phyloP scores from a whole-genome alignment of 2,888 invertebrate genomes.

The Watsonalla binaria region DNA sequence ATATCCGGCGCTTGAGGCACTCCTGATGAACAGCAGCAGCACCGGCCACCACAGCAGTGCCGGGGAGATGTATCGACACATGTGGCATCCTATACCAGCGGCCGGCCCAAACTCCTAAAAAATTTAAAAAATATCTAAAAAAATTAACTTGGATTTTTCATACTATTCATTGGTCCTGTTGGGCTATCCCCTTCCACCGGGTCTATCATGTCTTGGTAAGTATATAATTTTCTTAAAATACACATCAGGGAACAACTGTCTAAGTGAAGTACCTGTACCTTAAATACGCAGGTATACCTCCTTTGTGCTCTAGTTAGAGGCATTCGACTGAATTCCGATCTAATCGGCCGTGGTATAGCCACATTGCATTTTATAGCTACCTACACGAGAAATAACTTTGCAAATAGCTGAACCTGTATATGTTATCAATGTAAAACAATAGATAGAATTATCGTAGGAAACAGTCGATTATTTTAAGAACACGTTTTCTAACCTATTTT shows the following conservation, averaged over 20 bases:
- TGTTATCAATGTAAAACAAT: not conserved
- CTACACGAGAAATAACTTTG: not conserved
- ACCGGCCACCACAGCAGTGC: too few relatives aligned
- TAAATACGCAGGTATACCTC: slow-evolving; percentile 7
- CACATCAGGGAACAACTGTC: not conserved
- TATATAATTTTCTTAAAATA: not conserved
- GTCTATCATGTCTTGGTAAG: too few relatives aligned
- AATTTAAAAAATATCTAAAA: too few relatives aligned
- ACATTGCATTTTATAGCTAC: not conserved
- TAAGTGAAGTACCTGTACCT: not conserved
- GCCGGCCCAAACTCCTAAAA: too few relatives aligned
- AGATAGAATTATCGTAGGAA: not conserved
- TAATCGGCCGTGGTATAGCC: slow-evolving; percentile 17
- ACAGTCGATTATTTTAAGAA: not conserved
- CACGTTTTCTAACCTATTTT: too few relatives aligned
- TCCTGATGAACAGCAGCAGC: too few relatives aligned
- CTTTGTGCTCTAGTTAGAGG: slow-evolving; percentile 32
- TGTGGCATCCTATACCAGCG: too few relatives aligned
- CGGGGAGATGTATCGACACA: too few relatives aligned
- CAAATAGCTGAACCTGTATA: not conserved
- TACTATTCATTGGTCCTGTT: too few relatives aligned
- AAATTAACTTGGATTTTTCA: too few relatives aligned
- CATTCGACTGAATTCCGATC: slow-evolving; percentile 21
- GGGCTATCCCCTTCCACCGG: too few relatives aligned
- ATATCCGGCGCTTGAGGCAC: too few relatives aligned